Base-by-base conservation (phyloP, 2,888 invertebrate genomes). In the Bellardia bayeri region DNA sequence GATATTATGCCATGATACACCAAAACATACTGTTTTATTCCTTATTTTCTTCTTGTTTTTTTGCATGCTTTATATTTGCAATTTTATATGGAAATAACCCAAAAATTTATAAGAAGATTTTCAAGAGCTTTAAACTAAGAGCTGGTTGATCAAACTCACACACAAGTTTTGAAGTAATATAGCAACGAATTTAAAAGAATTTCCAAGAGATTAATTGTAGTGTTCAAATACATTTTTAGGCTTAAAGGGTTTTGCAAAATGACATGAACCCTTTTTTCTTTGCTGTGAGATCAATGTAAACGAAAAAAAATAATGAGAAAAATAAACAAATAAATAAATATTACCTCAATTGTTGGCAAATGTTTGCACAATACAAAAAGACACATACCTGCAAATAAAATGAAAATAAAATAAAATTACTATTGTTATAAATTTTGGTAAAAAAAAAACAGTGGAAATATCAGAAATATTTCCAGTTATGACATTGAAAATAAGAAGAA, bases 361-460 rank as follows among this genome's bases (percentile, higher is more conserved):
- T 61, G 0, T 11, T 0, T 5, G 3, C 11, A 56, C 23, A 56
- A 51, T 23, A 6, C 33, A 11, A 61, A 61, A 11, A 13, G 9
- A 23, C 3, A 74, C 74, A 61, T 74, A 74, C 74, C 74, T 74
- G 61, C 4, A 74, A 74, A 30, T 13, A 45, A n/a, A 72, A 4
- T 14, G 11, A 14, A 58, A n/a, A 45, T 42, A 23, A 40, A 71
- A 33, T 40, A 40, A 71, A 13, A 56, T 40, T 71, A 40, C 16
- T 54, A 71, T 2, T 9, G 2, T 51, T 56, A 2, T n/a, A n/a
- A n/a, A n/a, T 23, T 23, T 9, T 37, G 37, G 45, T 45, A 45
- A 3, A 14, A 51, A 49, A 51, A 51, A n/a, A n/a, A n/a, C n/a
- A n/a, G 7, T 23, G 1, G 45, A 45, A 37, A 37, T 0, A 37